Conservation (phyloP, 2,888 invertebrate genomes). For the Tetrapedia diversipes region DNA sequence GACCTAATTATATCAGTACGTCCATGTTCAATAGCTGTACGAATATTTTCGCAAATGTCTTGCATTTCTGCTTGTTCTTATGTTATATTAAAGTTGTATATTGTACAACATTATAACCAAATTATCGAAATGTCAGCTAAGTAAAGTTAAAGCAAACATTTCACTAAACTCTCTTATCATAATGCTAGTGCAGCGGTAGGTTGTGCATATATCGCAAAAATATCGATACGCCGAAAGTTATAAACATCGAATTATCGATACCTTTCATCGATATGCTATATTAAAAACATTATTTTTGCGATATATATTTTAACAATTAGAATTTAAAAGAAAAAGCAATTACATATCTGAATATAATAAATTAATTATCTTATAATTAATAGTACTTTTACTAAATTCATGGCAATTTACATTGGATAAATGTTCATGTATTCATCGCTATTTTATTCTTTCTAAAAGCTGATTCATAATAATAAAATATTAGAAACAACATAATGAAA, state of each 20-base stretch:
- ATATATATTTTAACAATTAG: not conserved
- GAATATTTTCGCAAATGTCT: conserved; percentile 84
- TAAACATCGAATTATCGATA: conserved; percentile 36
- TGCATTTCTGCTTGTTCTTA: conserved; percentile 76
- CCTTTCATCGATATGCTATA: conserved; percentile 20
- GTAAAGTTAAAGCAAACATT: conserved; percentile 37
- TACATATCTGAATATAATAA: not conserved
- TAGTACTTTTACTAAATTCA: not conserved
- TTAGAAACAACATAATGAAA: conserved; percentile 1
- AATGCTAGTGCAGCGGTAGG: conserved; percentile 5
- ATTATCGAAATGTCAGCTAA: conserved; percentile 53
- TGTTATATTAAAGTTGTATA: conserved; percentile 45
- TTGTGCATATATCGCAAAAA: conserved; percentile 9
- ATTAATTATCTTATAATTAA: not conserved
- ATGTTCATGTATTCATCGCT: not conserved
- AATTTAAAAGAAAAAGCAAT: not conserved
- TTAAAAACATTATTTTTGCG: conserved; percentile 18
- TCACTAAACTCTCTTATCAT: conserved; percentile 31
- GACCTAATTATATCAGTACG: conserved; percentile 85
- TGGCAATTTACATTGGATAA: not conserved
- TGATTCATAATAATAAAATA: conserved; percentile 8
- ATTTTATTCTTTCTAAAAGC: conserved; percentile 7
- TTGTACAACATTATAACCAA: conserved; percentile 43
- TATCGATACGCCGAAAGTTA: conserved; percentile 11
- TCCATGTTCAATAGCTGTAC: conserved; percentile 84